These are phyloP conservation scores for Aphaenogaster floridana DNA, from an alignment of 1,140 invertebrate species.

Conservation along the genomic window DNA sequence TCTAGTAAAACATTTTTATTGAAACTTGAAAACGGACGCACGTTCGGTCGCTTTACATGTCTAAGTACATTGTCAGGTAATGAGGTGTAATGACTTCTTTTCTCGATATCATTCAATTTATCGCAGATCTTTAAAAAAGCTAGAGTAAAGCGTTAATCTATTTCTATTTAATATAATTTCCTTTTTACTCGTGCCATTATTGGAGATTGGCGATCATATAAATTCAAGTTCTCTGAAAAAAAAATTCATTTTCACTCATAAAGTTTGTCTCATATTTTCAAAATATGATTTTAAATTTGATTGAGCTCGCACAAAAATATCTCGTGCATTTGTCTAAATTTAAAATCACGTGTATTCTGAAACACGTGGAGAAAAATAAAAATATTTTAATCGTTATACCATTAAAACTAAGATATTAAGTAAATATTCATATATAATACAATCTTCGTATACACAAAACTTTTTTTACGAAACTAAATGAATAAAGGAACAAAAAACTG, in stretches of 20 bases:
- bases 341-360: not conserved
- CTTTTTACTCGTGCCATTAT: too few relatives aligned
- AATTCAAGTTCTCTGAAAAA: not conserved
- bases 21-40: slow-evolving; percentile 28
- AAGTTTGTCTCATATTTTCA: not conserved
- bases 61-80: slow-evolving; percentile 52
- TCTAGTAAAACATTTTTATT: slow-evolving; percentile 54
- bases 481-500: not conserved
- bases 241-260: not conserved
- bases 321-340: not conserved
- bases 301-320: not conserved
- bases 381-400: not conserved
- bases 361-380: not conserved
- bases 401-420: not conserved
- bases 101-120: slow-evolving; percentile 16
- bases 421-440: not conserved
- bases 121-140: slow-evolving; percentile 25
- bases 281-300: not conserved
- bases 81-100: not conserved
- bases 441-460: not conserved
- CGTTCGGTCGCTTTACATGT: slow-evolving; percentile 30
- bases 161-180: not conserved
- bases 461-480: not conserved
- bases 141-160: slow-evolving; percentile 14
- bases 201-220: not conserved